Evolutionary conservation across 2,113 vertebrate genomes (phyloP).

Genomic region (Meleagris gallopavo): DNA sequence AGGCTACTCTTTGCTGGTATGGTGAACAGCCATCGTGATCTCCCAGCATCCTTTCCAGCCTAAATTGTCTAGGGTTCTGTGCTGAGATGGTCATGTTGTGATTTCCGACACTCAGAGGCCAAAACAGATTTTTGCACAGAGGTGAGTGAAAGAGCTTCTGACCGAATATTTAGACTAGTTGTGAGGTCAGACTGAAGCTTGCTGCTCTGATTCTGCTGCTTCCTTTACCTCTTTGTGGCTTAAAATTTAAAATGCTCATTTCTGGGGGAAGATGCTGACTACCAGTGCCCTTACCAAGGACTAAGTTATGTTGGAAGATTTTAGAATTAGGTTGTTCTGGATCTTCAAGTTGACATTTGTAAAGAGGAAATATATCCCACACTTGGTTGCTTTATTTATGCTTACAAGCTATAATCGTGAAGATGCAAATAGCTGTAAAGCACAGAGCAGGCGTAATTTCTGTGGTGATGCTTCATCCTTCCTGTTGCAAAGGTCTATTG

Average conservation of each 20-base stretch:
- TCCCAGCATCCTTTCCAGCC: neutral
- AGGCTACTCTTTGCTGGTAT: neutral
- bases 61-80: neutral
- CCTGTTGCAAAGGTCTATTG: neutral
- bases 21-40: neutral
- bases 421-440: neutral
- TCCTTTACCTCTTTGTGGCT: neutral
- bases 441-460: neutral
- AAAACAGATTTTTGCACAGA: rapidly evolving
- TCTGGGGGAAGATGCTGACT: neutral
- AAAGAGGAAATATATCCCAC: neutral
- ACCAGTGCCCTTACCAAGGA: neutral
- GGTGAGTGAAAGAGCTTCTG: neutral
- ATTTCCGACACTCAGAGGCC: neutral
- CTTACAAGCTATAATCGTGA: neutral
- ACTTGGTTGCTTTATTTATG: neutral
- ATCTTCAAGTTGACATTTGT: neutral
- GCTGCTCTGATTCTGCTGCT: neutral
- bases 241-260: neutral
- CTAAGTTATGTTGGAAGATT: neutral
- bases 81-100: neutral
- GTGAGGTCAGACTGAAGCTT: neutral
- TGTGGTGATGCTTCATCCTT: neutral
- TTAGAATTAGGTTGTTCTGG: neutral
- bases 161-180: rapidly evolving